Percentiles rank a stretch among this genome's conserved stretches.
These are phyloP conservation scores for Rattus rattus DNA, from an alignment of 2,113 vertebrate genomes.

Conservation along the genomic window DNA sequence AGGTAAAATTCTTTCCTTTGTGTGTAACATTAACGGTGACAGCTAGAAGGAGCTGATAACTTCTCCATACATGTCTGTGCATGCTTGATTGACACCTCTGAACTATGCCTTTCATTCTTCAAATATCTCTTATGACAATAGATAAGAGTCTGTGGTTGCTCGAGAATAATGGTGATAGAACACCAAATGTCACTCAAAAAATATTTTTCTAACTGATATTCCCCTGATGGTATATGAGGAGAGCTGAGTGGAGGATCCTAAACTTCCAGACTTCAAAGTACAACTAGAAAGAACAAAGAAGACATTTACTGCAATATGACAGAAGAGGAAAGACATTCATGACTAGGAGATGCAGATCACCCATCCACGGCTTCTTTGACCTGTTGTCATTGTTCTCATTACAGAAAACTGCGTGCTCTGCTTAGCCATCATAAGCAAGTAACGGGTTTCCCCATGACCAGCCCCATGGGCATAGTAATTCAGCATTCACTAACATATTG, in stretches of 20 bases:
- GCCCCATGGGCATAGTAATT: neutral
- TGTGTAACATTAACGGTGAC: neutral
- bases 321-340: neutral
- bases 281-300: neutral
- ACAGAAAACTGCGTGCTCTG: neutral
- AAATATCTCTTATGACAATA: conserved; percentile 21
- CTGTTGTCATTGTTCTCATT: neutral
- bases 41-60: conserved; percentile 13
- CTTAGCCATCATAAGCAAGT: neutral
- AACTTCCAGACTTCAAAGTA: neutral
- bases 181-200: neutral
- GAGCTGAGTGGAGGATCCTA: neutral
- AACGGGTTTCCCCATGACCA: neutral
- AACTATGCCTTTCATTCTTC: conserved; percentile 27
- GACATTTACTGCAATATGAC: neutral
- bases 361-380: neutral
- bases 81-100: neutral
- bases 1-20: neutral
- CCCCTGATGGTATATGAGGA: neutral
- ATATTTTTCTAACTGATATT: neutral
- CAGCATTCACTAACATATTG: neutral
- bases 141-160: neutral
- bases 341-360: fast-evolving
- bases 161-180: conserved; percentile 3
- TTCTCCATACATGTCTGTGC: neutral